Evolutionary conservation across 2,888 invertebrate genomes (phyloP).

Genomic region (Agrilus biguttatus): DNA sequence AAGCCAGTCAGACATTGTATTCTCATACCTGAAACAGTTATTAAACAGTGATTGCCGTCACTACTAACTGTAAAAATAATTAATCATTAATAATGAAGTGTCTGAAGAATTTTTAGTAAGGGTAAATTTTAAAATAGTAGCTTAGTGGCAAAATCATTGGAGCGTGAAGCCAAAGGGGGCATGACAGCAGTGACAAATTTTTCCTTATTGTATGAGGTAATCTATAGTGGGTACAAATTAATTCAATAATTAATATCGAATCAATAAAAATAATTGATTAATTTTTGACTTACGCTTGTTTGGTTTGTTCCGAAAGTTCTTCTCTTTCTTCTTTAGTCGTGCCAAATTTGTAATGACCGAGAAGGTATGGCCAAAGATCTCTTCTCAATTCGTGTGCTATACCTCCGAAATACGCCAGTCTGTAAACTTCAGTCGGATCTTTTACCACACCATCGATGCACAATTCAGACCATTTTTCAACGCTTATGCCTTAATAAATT

Average conservation of each 20-base stretch:
- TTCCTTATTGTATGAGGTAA: no score
- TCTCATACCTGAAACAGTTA: conserved; percentile 50
- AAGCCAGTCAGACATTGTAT: conserved; percentile 89
- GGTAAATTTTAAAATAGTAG: no score
- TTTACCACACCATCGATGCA: conserved; percentile 45
- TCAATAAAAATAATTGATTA: not conserved
- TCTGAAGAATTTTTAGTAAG: no score
- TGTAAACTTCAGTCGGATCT: conserved; percentile 59
- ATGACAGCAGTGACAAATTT: no score
- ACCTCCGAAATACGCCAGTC: conserved; percentile 78
- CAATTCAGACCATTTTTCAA: conserved; percentile 58
- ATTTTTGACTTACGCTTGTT: conserved; percentile 33
- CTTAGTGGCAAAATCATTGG: no score
- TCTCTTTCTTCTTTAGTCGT: conserved; percentile 49
- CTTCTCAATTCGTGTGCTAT: conserved; percentile 60
- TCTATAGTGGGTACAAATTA: no score
- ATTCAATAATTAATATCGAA: no score
- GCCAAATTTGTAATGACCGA: conserved; percentile 74
- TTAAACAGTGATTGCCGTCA: not conserved
- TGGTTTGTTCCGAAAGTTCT: conserved; percentile 51
- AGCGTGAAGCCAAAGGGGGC: no score
- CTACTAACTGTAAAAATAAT: no score
- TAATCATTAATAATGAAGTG: no score
- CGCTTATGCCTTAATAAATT: conserved; percentile 43
- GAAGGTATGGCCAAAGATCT: conserved; percentile 79